Evolutionary conservation across 2,797 vertebrate species (phyloP).

Genomic region (Nasua narica): DNA sequence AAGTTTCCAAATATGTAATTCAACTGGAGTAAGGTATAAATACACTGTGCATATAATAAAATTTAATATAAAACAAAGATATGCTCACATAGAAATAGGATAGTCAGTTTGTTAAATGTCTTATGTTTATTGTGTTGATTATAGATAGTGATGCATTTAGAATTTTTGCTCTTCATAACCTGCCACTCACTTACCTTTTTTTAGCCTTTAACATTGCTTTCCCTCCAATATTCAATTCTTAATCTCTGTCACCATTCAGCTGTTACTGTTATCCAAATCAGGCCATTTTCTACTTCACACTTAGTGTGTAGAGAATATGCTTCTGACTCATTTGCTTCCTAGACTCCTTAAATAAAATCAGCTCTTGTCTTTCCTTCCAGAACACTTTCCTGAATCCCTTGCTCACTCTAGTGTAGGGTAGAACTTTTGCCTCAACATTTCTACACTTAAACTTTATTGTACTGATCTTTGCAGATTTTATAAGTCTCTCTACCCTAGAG

Average conservation of each 20-base stretch:
- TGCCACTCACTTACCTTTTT: conserved; percentile 14
- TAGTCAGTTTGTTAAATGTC: neutral
- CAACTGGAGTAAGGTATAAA: neutral
- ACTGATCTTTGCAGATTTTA: neutral
- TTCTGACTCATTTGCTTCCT: neutral
- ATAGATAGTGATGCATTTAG: neutral
- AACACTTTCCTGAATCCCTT: neutral
- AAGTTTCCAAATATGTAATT: neutral
- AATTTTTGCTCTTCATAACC: conserved; percentile 20
- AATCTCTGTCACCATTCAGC: neutral
- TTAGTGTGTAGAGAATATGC: neutral
- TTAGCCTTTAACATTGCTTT: neutral
- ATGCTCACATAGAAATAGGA: neutral
- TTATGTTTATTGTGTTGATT: neutral
- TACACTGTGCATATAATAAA: neutral
- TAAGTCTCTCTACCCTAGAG: neutral
- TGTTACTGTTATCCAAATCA: neutral
- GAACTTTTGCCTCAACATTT: neutral
- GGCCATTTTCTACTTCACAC: neutral
- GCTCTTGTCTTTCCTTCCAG: neutral
- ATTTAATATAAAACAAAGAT: neutral
- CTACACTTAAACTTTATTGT: neutral
- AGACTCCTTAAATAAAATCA: neutral
- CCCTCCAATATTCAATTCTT: neutral
- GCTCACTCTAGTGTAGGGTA: neutral